Conservation (phyloP, 2,888 invertebrate species). For the Torymus aiolomorphi region DNA sequence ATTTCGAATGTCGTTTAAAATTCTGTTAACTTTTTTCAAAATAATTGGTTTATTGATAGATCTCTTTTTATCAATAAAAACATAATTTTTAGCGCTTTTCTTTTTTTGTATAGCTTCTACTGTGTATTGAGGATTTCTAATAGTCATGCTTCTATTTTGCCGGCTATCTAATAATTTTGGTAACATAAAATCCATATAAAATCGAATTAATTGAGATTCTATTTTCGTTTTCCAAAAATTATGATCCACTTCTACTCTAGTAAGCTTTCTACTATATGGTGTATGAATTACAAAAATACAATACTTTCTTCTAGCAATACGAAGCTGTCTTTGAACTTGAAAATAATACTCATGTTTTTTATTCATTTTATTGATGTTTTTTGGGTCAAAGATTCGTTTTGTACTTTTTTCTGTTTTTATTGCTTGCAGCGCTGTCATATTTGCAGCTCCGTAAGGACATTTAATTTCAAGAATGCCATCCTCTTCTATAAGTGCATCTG, state of each 20-base stretch:
- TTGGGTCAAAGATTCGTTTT: neutral
- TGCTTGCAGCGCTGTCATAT: too few relatives aligned
- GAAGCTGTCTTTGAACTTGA: neutral
- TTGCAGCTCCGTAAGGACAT: too few relatives aligned
- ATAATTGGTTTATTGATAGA: too few relatives aligned
- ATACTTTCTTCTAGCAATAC: neutral
- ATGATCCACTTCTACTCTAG: too few relatives aligned
- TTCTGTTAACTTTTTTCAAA: too few relatives aligned
- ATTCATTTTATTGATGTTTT: neutral
- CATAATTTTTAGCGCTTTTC: neutral
- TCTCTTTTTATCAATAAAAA: too few relatives aligned
- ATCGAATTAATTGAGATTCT: too few relatives aligned
- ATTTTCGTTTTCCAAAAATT: too few relatives aligned
- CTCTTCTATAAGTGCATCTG: constrained; percentile 14
- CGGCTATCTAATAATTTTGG: neutral
- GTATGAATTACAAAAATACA: neutral
- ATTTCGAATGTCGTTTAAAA: too few relatives aligned
- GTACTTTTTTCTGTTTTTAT: neutral
- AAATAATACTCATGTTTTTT: neutral
- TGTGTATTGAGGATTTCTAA: neutral
- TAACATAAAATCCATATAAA: too few relatives aligned
- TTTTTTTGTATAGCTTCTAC: neutral
- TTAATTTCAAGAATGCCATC: constrained; percentile 8
- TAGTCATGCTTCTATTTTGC: neutral
- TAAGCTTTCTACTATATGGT: too few relatives aligned